phyloP scores from a whole-genome alignment of 92 coral and sea anemone species.

The Paramuricea clavata region DNA sequence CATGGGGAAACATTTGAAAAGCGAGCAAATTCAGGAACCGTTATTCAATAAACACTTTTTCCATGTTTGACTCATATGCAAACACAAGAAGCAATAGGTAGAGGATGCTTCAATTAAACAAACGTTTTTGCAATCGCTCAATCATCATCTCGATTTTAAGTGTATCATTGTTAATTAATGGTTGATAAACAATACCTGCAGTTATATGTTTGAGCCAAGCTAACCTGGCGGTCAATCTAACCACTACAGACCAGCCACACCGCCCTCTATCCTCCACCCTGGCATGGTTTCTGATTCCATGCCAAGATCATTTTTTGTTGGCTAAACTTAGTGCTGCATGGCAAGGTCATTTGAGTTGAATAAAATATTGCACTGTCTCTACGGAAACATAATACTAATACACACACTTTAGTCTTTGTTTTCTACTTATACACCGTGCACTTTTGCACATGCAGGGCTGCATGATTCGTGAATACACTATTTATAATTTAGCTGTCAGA shows the following conservation, averaged over 20 bases:
- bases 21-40: no score
- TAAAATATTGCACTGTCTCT: not conserved
- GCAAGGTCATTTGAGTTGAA: not conserved
- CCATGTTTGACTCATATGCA: no score
- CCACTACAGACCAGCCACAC: not conserved
- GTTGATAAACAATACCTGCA: not conserved
- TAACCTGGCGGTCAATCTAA: not conserved
- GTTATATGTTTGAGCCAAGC: not conserved
- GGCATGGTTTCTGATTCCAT: not conserved
- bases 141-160: not conserved
- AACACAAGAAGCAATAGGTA: no score
- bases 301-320: not conserved
- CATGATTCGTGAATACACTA: no score
- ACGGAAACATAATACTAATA: slow-evolving; percentile 3
- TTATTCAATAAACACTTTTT: no score
- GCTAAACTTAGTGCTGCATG: not conserved
- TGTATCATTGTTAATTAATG: not conserved
- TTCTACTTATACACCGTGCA: no score
- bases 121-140: no score
- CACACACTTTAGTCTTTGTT: not conserved
- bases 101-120: no score
- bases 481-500: no score
- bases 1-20: no score
- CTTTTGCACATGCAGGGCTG: no score
- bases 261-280: not conserved